These are phyloP conservation scores for Leucophenga maculata DNA, from an alignment of 2,888 invertebrate genomes.

Conservation along the genomic window DNA sequence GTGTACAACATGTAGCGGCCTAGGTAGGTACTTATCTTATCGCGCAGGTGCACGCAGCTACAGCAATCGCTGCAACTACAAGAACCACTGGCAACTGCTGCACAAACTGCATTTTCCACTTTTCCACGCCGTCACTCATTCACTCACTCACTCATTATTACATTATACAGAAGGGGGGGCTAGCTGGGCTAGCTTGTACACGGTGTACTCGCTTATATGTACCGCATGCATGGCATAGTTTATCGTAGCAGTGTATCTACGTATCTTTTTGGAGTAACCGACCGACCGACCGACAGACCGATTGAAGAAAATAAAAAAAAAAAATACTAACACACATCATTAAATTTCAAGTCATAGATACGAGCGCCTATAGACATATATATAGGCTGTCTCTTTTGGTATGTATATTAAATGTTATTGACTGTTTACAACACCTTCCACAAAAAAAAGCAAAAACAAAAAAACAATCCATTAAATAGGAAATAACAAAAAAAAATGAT, in stretches of 20 bases:
- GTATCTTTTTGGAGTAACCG: constrained; percentile 24
- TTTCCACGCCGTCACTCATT: not conserved
- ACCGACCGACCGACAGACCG: not conserved
- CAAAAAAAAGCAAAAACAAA: constrained; percentile 11
- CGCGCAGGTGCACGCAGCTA: constrained; percentile 23
- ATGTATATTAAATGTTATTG: constrained; percentile 15
- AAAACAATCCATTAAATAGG: constrained; percentile 37
- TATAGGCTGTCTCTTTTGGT: not conserved
- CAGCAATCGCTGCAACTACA: constrained; percentile 36
- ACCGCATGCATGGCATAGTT: constrained; percentile 5
- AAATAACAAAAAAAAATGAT: constrained; percentile 58
- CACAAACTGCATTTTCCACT: constrained; percentile 48
- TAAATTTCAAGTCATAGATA: too few species aligned
- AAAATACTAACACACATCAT: constrained; percentile 9
- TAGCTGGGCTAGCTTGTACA: too few species aligned
- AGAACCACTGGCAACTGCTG: constrained; percentile 24
- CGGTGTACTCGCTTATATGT: too few species aligned
- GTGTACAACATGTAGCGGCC: not conserved
- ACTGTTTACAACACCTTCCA: constrained; percentile 13
- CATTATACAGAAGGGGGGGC: too few species aligned
- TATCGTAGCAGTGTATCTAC: constrained; percentile 20
- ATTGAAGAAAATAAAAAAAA: constrained; percentile 15
- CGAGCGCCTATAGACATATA: not conserved
- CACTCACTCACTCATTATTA: too few species aligned
- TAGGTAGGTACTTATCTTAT: constrained; percentile 16